Conservation (phyloP, 2,888 invertebrate genomes). For the Drosophila rellima region DNA sequence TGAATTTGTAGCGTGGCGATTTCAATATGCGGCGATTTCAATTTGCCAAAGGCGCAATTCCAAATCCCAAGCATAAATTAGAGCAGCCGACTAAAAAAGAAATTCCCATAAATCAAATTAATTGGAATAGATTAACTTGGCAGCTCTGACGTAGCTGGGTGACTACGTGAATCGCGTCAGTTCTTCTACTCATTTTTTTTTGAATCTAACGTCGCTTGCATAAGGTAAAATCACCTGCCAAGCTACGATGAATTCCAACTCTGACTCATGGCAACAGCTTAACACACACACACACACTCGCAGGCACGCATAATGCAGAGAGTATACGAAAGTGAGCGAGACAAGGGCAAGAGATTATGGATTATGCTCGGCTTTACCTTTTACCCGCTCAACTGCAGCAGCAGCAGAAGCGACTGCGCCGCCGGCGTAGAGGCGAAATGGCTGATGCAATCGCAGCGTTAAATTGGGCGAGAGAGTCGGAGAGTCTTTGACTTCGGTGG, state of each 20-base stretch:
- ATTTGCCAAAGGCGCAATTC: conserved; percentile 30
- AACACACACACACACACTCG: not conserved
- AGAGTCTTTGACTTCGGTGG: conserved; percentile 35
- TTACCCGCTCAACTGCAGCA: conserved; percentile 31
- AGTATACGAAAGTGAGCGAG: conserved; percentile 10
- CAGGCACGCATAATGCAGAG: not conserved
- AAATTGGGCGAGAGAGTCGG: conserved; percentile 66
- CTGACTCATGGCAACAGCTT: conserved; percentile 46
- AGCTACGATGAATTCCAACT: conserved; percentile 23
- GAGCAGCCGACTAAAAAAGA: conserved; percentile 23
- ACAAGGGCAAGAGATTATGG: conserved; percentile 55
- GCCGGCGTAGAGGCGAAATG: conserved; percentile 56
- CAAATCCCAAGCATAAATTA: conserved; percentile 25
- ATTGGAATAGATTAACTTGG: conserved; percentile 22
- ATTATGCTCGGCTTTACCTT: conserved; percentile 43
- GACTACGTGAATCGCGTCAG: conserved; percentile 31
- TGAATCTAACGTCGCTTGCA: conserved; percentile 17
- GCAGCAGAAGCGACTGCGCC: conserved; percentile 25
- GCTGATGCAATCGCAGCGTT: conserved; percentile 71
- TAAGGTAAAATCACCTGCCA: conserved; percentile 30
- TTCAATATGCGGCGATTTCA: conserved; percentile 10
- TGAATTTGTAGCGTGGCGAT: not conserved
- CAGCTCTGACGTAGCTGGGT: conserved; percentile 21
- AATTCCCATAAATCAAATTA: conserved; percentile 41
- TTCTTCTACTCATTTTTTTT: conserved; percentile 3